Evolutionary conservation across 92 coral and sea anemone genomes (phyloP).

Genomic region (Diadumene lineata): DNA sequence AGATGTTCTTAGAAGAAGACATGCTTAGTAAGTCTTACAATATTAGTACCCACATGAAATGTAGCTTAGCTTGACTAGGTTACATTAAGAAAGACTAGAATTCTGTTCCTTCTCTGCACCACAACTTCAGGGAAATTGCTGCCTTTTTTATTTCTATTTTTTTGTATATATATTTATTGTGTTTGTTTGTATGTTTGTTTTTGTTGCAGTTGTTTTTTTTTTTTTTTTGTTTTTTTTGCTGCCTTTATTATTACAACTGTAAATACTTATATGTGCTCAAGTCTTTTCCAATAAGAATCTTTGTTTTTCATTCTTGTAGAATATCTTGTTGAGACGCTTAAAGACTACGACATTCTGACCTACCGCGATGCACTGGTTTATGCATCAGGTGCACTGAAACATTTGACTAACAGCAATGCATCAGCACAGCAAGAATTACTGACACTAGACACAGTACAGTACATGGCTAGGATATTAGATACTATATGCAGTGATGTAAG

Average conservation of each 20-base stretch:
- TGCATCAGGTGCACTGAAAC: conserved; percentile 83
- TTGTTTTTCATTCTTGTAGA: conserved; percentile 36
- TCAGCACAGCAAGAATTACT: conserved; percentile 73
- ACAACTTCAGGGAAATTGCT: too few species aligned
- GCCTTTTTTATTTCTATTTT: too few species aligned
- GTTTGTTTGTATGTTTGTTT: too few species aligned
- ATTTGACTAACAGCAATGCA: conserved; percentile 79
- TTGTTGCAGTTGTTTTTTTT: too few species aligned
- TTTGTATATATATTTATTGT: too few species aligned
- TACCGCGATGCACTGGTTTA: conserved; percentile 86
- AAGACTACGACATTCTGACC: conserved; percentile 60
- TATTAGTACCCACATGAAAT: neutral
- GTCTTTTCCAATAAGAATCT: too few species aligned
- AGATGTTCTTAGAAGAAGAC: conserved; percentile 86
- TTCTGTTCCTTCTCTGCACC: too few species aligned
- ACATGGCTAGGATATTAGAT: conserved; percentile 62
- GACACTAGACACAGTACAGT: conserved; percentile 61
- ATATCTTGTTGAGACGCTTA: conserved; percentile 68
- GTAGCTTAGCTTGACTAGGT: too few species aligned
- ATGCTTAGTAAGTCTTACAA: conserved; percentile 67
- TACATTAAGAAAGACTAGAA: too few species aligned
- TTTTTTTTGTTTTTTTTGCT: too few species aligned
- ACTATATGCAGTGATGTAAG: conserved; percentile 82
- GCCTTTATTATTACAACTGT: too few species aligned
- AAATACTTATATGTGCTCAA: too few species aligned